Conservation (phyloP, 1,140 invertebrate species). For the Drusus annulatus region DNA sequence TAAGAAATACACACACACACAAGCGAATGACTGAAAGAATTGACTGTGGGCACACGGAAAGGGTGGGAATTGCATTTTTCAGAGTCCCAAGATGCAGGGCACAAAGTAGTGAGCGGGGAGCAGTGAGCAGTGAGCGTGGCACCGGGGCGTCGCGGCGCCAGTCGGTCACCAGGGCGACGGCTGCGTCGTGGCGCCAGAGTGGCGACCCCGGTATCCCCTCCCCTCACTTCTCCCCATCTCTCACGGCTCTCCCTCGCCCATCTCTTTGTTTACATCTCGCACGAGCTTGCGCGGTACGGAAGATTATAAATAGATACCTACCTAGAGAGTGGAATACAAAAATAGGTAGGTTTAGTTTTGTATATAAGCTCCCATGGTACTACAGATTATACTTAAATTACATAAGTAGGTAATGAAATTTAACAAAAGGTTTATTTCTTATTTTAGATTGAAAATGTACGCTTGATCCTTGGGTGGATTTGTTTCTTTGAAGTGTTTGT, state of each 20-base stretch:
- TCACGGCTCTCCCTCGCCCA: background rate
- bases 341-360: no score
- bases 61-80: background rate
- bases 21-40: no score
- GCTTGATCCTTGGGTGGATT: no score
- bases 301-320: no score
- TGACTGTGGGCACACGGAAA: no score
- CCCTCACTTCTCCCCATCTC: background rate
- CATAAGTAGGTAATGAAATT: no score
- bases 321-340: no score
- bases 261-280: conserved; percentile 14
- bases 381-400: no score
- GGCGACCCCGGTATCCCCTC: background rate
- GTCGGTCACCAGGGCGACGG: conserved; percentile 2
- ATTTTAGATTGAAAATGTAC: no score
- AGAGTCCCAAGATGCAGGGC: conserved; percentile 11
- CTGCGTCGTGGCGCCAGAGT: conserved; percentile 8
- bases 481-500: no score
- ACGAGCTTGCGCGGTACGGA: background rate
- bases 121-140: background rate
- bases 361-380: no score
- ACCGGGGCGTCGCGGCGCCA: conserved; percentile 16
- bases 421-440: no score
- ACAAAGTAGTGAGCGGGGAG: background rate
- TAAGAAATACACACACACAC: background rate